Percentiles rank a stretch among this genome's conserved stretches.
These are phyloP conservation scores for Thalassarche chlororhynchos DNA, from an alignment of 2,113 vertebrate species.

Conservation along the genomic window DNA sequence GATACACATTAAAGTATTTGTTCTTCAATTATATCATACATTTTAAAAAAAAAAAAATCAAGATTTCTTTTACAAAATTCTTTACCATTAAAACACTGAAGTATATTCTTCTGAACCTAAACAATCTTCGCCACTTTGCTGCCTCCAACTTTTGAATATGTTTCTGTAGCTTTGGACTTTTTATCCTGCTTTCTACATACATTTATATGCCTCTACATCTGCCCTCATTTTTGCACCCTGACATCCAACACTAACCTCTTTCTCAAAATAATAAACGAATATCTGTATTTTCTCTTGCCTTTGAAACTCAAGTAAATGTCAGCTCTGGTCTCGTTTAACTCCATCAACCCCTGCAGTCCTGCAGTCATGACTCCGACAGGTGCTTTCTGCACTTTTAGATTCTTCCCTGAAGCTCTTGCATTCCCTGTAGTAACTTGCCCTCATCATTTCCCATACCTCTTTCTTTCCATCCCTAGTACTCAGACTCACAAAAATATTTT, in stretches of 20 bases:
- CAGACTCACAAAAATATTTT: background rate
- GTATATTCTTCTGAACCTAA: background rate
- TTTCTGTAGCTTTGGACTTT: background rate
- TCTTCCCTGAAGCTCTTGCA: background rate
- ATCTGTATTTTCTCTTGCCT: background rate
- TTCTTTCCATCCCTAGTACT: background rate
- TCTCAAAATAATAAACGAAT: background rate
- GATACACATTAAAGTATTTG: background rate
- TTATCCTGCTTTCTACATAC: background rate
- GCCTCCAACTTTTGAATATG: background rate
- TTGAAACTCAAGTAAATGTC: background rate
- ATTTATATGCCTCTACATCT: background rate
- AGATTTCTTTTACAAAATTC: background rate
- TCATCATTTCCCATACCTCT: background rate
- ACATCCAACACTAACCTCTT: background rate
- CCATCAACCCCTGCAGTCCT: background rate
- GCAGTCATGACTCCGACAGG: background rate
- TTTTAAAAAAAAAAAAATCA: rapidly evolving
- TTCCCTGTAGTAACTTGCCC: background rate
- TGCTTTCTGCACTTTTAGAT: background rate
- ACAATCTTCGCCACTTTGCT: background rate
- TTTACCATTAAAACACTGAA: background rate
- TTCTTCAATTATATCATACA: background rate
- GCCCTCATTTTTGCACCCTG: background rate
- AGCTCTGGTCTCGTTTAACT: background rate